Evolutionary conservation across 2,797 vertebrate species (phyloP).

Genomic region (Oreochromis mossambicus): DNA sequence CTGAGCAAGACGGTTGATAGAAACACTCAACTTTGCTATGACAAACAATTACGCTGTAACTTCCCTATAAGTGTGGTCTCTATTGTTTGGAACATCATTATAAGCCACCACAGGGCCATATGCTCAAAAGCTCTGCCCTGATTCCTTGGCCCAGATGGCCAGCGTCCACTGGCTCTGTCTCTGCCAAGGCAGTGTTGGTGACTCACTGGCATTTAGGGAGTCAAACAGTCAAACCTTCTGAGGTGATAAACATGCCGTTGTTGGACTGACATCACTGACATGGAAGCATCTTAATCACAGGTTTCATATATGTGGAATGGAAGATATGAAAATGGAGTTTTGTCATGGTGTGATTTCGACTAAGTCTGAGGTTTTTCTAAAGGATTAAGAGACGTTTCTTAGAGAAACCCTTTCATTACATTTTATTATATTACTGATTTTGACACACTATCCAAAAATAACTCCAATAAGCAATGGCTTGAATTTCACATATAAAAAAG

Average conservation of each 20-base stretch:
- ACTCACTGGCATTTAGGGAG: slow-evolving; percentile 38
- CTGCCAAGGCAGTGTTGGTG: slow-evolving; percentile 27
- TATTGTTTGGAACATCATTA: slow-evolving; percentile 14
- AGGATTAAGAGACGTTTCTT: neutral
- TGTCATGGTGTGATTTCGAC: neutral
- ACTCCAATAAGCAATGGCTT: neutral
- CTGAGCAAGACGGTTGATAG: neutral
- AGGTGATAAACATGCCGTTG: neutral
- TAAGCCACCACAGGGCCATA: neutral
- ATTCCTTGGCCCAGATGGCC: slow-evolving; percentile 47
- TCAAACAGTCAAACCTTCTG: slow-evolving; percentile 1
- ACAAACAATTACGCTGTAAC: neutral
- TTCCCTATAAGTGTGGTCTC: neutral
- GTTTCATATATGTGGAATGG: neutral
- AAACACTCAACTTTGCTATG: neutral
- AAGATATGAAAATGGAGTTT: neutral
- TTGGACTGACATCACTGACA: slow-evolving; percentile 3
- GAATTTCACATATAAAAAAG: neutral
- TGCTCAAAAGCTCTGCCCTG: slow-evolving; percentile 21
- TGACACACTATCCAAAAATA: neutral
- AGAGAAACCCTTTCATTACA: neutral
- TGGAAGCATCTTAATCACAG: neutral
- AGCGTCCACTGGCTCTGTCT: neutral
- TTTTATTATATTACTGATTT: neutral
- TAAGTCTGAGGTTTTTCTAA: neutral